Evolutionary conservation across 2,797 vertebrate species (phyloP), one percentile per base, ranked within the genome.

Genomic region (Tokudaia muenninki): DNA sequence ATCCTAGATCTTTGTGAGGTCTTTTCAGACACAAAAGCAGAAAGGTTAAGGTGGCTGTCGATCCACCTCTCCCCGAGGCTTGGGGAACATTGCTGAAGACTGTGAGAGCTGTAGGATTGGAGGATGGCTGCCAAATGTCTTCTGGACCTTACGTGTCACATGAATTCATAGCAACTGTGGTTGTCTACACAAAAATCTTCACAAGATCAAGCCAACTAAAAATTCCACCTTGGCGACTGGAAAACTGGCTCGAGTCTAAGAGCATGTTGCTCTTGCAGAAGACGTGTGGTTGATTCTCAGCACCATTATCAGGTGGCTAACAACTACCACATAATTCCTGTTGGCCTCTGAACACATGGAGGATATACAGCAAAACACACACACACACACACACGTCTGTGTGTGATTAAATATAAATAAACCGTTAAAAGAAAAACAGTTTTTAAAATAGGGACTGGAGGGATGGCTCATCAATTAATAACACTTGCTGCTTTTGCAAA

Each of bases 11-110:
- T 87, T 96, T 97, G 70, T 98, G 92, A 95, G 88, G 81, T 96
- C 94, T 97, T 97, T 72, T 86, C 70, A 96, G 95, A 95, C 98
- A 96, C 92, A 97, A 95, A 92, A 72, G 31, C 41, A 91, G 96
- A 97, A 97, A 95, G 26, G n/a, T 80, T 95, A 44, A 31, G 87
- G 12, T 34, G 4, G 4, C 65, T 37, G 7, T 41, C 17, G 50
- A 57, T 87, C 34, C 4, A 26, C n/a, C 22, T 29, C 59, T 70
- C 34, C 0, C 2, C 24, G 12, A 57, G 84, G 8, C 22, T 26
- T 2, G n/a, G 29, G 22, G 14, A 37, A 10, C 13, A 11, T 6
- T 37, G 84, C 2, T 72, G 65, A 87, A 87, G 86, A n/a, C 22
- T 52, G 12, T 37, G 22, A 70, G 10, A n/a, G 4, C 6, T n/a